Evolutionary conservation across 1,140 invertebrate genomes (phyloP).

Genomic region (Halictus rubicundus): DNA sequence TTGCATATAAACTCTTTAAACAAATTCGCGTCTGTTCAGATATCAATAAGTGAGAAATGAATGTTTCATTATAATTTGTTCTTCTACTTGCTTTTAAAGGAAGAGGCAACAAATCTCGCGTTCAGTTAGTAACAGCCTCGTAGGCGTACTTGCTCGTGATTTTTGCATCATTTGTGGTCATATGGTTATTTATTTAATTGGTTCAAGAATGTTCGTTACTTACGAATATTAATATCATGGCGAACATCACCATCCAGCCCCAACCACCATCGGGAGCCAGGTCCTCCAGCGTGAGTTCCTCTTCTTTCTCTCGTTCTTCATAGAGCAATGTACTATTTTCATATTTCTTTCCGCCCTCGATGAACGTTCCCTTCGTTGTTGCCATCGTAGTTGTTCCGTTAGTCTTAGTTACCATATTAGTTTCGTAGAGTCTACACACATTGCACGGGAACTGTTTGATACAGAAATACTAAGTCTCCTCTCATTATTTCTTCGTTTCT

Average conservation of each 20-base stretch:
- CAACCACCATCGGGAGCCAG: conserved; percentile 82
- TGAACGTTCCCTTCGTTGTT: not conserved
- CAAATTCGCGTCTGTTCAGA: too few relatives aligned
- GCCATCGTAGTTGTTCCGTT: conserved; percentile 19
- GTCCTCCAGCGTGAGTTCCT: conserved; percentile 65
- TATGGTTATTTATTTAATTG: not conserved
- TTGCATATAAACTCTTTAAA: too few relatives aligned
- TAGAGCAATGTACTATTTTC: not conserved
- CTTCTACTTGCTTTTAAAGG: too few relatives aligned
- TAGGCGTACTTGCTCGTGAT: too few relatives aligned
- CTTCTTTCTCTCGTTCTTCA: conserved; percentile 43
- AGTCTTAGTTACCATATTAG: conserved; percentile 42
- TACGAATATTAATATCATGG: conserved; percentile 77
- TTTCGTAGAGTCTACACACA: conserved; percentile 2
- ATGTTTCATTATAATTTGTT: too few relatives aligned
- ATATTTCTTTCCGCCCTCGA: conserved; percentile 41
- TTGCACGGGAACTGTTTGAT: not conserved
- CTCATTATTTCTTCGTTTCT: not conserved
- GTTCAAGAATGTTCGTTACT: conserved; percentile 54
- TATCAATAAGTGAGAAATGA: too few relatives aligned
- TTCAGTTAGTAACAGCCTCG: too few relatives aligned
- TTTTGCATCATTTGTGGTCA: too few relatives aligned
- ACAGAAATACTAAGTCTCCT: not conserved
- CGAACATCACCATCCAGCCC: conserved; percentile 82
- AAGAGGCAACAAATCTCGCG: too few relatives aligned